A percentile compares a stretch with the other conserved stretches of the same genome.
These are phyloP conservation scores for Salvator merianae DNA, from an alignment of 2,113 vertebrate species.

Conservation along the genomic window DNA sequence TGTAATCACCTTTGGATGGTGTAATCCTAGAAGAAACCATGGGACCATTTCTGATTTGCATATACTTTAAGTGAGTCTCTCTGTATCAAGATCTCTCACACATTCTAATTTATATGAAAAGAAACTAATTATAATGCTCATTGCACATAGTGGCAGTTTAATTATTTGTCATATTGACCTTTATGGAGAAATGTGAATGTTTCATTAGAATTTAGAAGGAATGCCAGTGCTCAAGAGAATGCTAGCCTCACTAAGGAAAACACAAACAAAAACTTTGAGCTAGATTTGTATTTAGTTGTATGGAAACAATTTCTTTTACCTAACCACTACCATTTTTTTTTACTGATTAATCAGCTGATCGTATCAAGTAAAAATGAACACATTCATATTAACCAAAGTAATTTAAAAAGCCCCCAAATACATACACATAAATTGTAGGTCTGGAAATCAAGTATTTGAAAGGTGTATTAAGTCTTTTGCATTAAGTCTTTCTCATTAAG, in stretches of 20 bases:
- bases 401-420: no score
- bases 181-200: constrained; percentile 49
- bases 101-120: constrained; percentile 60
- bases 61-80: not conserved
- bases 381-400: no score
- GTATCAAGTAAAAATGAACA: no score
- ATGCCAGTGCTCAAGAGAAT: not conserved
- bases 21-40: constrained; percentile 20
- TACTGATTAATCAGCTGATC: no score
- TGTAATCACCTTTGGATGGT: not conserved
- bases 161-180: constrained; percentile 66
- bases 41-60: constrained; percentile 5
- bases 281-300: not conserved
- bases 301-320: no score
- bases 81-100: constrained; percentile 26
- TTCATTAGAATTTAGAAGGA: constrained; percentile 27
- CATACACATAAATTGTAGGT: no score
- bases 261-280: not conserved
- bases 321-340: no score
- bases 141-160: constrained; percentile 47
- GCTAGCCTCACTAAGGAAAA: not conserved
- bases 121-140: constrained; percentile 53
- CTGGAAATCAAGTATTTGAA: no score
- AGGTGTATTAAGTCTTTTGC: no score
- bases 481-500: no score